phyloP scores from a whole-genome alignment of 1,140 invertebrate genomes.

The Drosophila mayri region DNA sequence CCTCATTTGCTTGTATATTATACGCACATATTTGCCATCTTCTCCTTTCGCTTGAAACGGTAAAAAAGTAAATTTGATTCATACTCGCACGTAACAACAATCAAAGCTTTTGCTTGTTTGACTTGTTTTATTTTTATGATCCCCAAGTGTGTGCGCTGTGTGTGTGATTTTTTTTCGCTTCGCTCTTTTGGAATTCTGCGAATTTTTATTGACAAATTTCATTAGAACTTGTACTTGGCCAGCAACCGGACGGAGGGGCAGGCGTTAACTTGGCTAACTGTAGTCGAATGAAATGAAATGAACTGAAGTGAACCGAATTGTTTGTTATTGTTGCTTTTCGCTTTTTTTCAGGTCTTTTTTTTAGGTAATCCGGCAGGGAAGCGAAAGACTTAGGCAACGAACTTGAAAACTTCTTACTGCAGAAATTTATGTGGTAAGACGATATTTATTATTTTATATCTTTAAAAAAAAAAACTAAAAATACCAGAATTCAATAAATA shows the following conservation, averaged over 20 bases:
- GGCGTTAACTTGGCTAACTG: conserved; percentile 59
- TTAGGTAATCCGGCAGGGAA: conserved; percentile 16
- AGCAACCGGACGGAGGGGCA: conserved; percentile 4
- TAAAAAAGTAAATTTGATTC: conserved; percentile 84
- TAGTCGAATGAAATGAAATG: conserved; percentile 59
- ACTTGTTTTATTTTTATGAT: conserved; percentile 48
- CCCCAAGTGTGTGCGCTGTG: conserved; percentile 11
- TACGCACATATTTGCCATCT: conserved; percentile 33
- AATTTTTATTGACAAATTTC: conserved; percentile 82
- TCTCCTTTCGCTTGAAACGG: conserved; percentile 84
- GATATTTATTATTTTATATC: not conserved
- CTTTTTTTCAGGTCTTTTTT: not conserved
- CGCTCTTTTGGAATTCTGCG: conserved; percentile 69
- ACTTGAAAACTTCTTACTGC: conserved; percentile 40
- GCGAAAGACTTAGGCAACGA: conserved; percentile 75
- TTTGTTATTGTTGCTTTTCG: conserved; percentile 6
- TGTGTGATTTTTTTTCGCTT: conserved; percentile 14
- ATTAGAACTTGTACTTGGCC: conserved; percentile 73
- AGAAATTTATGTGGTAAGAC: not conserved
- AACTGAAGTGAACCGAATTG: conserved; percentile 71
- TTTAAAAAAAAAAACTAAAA: not conserved
- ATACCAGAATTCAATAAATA: not conserved
- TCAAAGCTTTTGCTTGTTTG: conserved; percentile 52
- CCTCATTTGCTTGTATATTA: not conserved
- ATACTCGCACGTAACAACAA: conserved; percentile 53